These are phyloP conservation scores for Chrysopa pallens DNA, from an alignment of 1,140 invertebrate species.

Conservation along the genomic window DNA sequence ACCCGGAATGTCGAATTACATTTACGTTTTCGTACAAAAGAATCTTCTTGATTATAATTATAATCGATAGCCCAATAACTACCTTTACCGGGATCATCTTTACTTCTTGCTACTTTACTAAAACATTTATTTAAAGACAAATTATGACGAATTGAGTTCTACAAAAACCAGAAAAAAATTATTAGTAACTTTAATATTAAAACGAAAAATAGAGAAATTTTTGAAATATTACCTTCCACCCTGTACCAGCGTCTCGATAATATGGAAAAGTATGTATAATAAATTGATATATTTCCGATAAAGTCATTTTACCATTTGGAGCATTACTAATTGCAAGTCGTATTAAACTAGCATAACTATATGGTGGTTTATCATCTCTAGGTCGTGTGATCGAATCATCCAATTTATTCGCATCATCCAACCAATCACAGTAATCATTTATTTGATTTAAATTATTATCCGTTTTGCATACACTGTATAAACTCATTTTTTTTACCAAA, in stretches of 20 bases:
- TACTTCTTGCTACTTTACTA: constrained; percentile 39
- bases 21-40: constrained; percentile 1
- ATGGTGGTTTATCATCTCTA: neutral
- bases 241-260: constrained; percentile 47
- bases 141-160: constrained; percentile 17
- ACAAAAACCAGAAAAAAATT: constrained; percentile 5
- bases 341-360: constrained; percentile 53
- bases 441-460: too few relatives aligned
- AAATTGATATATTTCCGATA: constrained; percentile 58
- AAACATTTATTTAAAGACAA: constrained; percentile 24
- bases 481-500: too few relatives aligned
- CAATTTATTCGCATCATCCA: too few relatives aligned
- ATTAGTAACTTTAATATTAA: neutral
- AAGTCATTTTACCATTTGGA: constrained; percentile 49
- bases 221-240: constrained; percentile 41
- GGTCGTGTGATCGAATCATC: neutral
- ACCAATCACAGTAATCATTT: too few relatives aligned
- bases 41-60: constrained; percentile 17
- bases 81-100: constrained; percentile 44
- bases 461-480: too few relatives aligned
- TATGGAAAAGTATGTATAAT: constrained; percentile 58
- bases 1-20: neutral
- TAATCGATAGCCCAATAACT: constrained; percentile 43
- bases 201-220: neutral
- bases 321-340: constrained; percentile 53